phyloP scores from a whole-genome alignment of 2,888 invertebrate genomes.

The Zelleria hepariella region DNA sequence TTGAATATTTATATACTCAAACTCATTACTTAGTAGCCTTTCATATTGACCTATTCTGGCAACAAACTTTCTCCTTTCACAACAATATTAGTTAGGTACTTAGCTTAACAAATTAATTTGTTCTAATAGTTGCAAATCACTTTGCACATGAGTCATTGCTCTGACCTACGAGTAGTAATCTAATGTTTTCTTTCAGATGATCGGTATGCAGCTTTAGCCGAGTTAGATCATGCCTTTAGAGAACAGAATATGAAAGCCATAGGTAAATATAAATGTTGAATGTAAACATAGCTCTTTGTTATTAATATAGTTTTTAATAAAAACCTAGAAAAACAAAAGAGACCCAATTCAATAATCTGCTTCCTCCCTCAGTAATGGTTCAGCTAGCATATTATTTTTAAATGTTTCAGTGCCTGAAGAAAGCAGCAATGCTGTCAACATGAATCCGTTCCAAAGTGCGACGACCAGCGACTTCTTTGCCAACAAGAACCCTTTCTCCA shows the following conservation, averaged over 20 bases:
- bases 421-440: conserved; percentile 37
- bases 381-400: no score
- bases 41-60: background rate
- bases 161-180: conserved; percentile 8
- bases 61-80: background rate
- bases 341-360: background rate
- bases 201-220: conserved; percentile 95
- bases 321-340: background rate
- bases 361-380: background rate
- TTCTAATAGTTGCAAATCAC: background rate
- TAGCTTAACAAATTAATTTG: background rate
- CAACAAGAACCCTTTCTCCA: conserved; percentile 62
- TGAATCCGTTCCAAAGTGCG: conserved; percentile 65
- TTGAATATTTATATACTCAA: background rate
- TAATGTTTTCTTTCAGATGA: conserved; percentile 74
- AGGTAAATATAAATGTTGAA: conserved; percentile 32
- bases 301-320: background rate
- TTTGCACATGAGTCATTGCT: background rate
- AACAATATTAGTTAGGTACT: background rate
- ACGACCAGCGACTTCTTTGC: conserved; percentile 53
- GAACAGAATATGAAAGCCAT: conserved; percentile 66
- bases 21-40: background rate
- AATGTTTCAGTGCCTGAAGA: conserved; percentile 47
- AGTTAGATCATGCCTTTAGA: conserved; percentile 85
- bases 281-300: background rate